A percentile compares a stretch with the other conserved stretches of the same genome.
Conservation (phyloP, 2,888 invertebrate species). For the Cacoxenus indagator region DNA sequence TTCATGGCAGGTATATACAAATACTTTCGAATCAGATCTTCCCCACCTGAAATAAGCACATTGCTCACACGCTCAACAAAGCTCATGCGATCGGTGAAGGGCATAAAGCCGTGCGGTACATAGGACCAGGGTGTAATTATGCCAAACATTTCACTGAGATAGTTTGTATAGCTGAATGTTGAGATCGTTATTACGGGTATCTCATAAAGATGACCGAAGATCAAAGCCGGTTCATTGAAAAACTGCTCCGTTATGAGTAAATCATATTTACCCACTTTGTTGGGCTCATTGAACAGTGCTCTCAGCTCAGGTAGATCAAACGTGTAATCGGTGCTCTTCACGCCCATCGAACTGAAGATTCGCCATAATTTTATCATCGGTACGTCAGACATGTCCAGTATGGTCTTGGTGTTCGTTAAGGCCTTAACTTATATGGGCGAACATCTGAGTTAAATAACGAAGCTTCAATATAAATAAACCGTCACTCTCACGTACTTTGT, state of each 20-base stretch:
- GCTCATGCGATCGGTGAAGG: constrained; percentile 70
- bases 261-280: constrained; percentile 67
- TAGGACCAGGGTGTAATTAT: constrained; percentile 70
- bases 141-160: constrained; percentile 68
- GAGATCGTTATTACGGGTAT: constrained; percentile 65
- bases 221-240: constrained; percentile 68
- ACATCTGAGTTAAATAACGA: constrained; percentile 2
- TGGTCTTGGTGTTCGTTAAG: constrained; percentile 33
- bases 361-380: constrained; percentile 32
- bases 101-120: constrained; percentile 69
- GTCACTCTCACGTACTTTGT: constrained; percentile 40
- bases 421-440: constrained; percentile 48
- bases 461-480: neutral
- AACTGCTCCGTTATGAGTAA: constrained; percentile 68
- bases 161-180: constrained; percentile 68
- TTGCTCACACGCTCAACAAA: constrained; percentile 73
- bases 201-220: constrained; percentile 66
- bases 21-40: constrained; percentile 51
- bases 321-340: constrained; percentile 53
- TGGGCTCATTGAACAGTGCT: constrained; percentile 50
- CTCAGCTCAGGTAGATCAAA: constrained; percentile 54
- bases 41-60: constrained; percentile 57
- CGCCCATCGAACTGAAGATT: constrained; percentile 46
- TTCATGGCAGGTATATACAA: constrained; percentile 61
- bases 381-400: constrained; percentile 49